These are phyloP conservation scores for Lottia scabra DNA, from an alignment of 2,888 invertebrate genomes.

Conservation along the genomic window DNA sequence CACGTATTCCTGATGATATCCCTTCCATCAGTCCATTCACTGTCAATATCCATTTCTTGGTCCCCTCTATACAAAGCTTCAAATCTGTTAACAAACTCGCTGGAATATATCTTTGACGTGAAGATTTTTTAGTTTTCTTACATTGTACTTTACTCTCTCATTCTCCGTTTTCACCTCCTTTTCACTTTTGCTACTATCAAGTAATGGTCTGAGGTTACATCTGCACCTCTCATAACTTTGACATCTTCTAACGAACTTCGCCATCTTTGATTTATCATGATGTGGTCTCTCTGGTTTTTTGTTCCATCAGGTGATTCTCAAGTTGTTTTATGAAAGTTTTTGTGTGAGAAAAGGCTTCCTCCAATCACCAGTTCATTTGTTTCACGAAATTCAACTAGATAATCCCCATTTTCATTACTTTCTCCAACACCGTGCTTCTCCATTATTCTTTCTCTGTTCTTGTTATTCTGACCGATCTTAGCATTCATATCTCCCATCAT, in stretches of 20 bases:
- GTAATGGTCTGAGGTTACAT: background rate
- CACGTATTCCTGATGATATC: background rate
- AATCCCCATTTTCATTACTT: constrained; percentile 22
- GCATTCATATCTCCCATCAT: constrained; percentile 28
- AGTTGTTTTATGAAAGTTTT: constrained; percentile 19
- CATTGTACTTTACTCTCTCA: too few relatives aligned
- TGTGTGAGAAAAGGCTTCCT: constrained; percentile 21
- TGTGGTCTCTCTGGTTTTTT: constrained; percentile 19
- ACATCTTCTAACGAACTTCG: constrained; percentile 13
- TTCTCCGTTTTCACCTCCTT: background rate
- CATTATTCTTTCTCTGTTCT: constrained; percentile 17
- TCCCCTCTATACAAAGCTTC: too few relatives aligned
- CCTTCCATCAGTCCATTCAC: too few relatives aligned
- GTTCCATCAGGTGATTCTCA: constrained; percentile 19
- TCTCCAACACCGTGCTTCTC: constrained; percentile 15
- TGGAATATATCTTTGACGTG: too few relatives aligned
- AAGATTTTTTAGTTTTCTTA: too few relatives aligned
- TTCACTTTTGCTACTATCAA: constrained; percentile 4
- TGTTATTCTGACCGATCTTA: constrained; percentile 19
- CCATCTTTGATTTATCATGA: constrained; percentile 8
- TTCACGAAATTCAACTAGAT: constrained; percentile 20
- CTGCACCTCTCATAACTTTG: constrained; percentile 12
- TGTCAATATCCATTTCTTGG: too few relatives aligned
- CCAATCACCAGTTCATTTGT: constrained; percentile 15
- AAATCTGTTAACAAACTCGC: too few relatives aligned